phyloP scores from a whole-genome alignment of 2,113 vertebrate genomes.

The Albula goreensis region DNA sequence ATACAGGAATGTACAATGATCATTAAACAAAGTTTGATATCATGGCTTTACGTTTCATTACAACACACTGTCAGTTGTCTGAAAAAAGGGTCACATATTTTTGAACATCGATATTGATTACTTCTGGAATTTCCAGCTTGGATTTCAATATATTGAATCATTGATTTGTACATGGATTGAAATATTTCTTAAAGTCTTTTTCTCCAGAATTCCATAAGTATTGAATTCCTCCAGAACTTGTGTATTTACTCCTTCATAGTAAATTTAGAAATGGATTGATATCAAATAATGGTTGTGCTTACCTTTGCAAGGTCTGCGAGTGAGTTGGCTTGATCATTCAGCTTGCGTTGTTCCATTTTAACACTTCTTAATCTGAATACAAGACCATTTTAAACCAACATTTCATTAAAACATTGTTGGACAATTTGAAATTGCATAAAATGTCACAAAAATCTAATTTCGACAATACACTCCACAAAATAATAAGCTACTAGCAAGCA shows the following conservation, averaged over 20 bases:
- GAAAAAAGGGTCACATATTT: background rate
- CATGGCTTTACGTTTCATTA: no score
- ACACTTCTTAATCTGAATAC: constrained; percentile 98
- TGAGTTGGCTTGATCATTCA: constrained; percentile 99
- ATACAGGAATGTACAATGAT: no score
- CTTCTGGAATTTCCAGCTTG: background rate
- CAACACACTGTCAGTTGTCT: background rate
- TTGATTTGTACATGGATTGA: no score
- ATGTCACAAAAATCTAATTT: background rate
- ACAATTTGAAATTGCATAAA: background rate
- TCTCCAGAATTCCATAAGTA: no score
- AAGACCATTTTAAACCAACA: constrained; percentile 74
- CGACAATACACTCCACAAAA: background rate
- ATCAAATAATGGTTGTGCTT: constrained; percentile 60
- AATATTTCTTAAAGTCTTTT: background rate
- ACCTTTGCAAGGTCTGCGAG: constrained; percentile 99
- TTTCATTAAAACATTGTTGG: constrained; percentile 65
- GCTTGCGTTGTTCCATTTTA: constrained; percentile 99
- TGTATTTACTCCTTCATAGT: no score
- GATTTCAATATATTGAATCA: no score
- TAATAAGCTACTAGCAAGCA: background rate
- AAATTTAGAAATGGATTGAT: constrained; percentile 3
- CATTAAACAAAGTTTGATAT: no score
- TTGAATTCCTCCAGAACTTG: no score
- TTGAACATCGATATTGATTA: background rate